Base-by-base conservation (phyloP, 2,888 invertebrate genomes). In the Graphium colonna region DNA sequence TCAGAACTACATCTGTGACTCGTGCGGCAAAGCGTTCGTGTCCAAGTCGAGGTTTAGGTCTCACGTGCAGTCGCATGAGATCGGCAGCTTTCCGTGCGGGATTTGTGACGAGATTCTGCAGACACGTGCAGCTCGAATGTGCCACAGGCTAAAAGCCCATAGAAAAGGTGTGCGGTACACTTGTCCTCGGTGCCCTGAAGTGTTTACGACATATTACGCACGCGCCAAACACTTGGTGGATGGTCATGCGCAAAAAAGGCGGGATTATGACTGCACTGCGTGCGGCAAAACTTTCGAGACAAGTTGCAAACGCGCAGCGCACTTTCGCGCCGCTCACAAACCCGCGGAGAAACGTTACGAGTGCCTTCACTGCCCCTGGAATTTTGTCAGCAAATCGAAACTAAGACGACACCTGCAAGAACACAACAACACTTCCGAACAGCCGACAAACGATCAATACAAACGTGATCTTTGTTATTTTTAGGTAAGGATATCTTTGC, bases 11-110 rank as follows among this genome's bases (percentile, higher is more conserved):
- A 63, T 89, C 44, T 89, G 89, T 40, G 85, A 87, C 49, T 65
- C 74, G 1, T 89, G 89, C 40, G 89, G 89, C 0, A 89, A 88
- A 56, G 77, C 79, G 0, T 89, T 88, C 51, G 71, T 78, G 1
- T 86, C 89, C 0, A 84, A 77, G 58, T 77, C 87, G 0, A 63
- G 88, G 13, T 85, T 86, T 55, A 68, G 87, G 9, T 77, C 77
- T 40, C 89, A 89, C 52, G 71, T 80, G 0, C 86, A 88, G 56
- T 77, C 77, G 0, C 83, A 86, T 21, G 84, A 83, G 56, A 68
- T 69, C 0, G 85, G 84, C 0, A 74, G 59, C 21, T 86, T 85
- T 51, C 77, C 83, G n/a, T 89, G 89, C 41, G 75, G 78, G 0
- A 66, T 78, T 18, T 89, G 89, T 53, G 72, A 68, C 3, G 79